Evolutionary conservation across 2,113 vertebrate species (phyloP), one percentile per base, ranked within the genome.

Genomic region (Strix aluco): DNA sequence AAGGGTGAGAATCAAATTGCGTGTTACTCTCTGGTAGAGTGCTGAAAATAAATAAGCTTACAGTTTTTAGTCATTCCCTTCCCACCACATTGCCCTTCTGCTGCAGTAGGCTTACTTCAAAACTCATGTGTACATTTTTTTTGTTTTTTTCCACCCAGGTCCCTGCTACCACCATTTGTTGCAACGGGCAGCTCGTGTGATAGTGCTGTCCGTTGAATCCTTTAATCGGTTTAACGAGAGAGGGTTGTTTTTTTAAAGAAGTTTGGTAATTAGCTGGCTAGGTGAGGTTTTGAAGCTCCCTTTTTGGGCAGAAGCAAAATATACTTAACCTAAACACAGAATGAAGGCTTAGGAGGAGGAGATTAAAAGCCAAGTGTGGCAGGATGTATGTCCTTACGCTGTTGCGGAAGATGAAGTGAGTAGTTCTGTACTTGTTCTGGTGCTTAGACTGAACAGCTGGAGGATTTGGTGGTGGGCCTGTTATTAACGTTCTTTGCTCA

Each of bases 1-100:
- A 72, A 85, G 84, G 81, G 66, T 84, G 86, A 95, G 95, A 85
- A 90, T 91, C 78, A 82, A 91, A 70, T 62, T 80, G 84, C 74
- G 1, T 7, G 58, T 73, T 92, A 32, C 59, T 92, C 32, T 90
- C 75, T 22, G 19, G 29, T 51, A 59, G 47, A 46, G 21, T n/a
- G 58, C 27, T 90, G 71, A 81, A 80, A 96, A 92, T 72, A 90
- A 88, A 85, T 62, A 92, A 90, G 42, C n/a, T 77, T 80, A 27
- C 5, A 4, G 52, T 87, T 95, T 81, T 86, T 71, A 88, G 71
- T 95, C 11, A 12, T 87, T 84, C 52, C 29, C 22, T 87, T 91
- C 44, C 49, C 62, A 62, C 63, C 78, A 38, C 3, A 1, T 3
- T 88, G 85, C 62, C 73, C 66, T 54, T n/a, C 44, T 6, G 29